Percentiles rank a stretch among this genome's conserved stretches.
Evolutionary conservation across 2,797 vertebrate genomes (phyloP).

Genomic region (Anableps anableps): DNA sequence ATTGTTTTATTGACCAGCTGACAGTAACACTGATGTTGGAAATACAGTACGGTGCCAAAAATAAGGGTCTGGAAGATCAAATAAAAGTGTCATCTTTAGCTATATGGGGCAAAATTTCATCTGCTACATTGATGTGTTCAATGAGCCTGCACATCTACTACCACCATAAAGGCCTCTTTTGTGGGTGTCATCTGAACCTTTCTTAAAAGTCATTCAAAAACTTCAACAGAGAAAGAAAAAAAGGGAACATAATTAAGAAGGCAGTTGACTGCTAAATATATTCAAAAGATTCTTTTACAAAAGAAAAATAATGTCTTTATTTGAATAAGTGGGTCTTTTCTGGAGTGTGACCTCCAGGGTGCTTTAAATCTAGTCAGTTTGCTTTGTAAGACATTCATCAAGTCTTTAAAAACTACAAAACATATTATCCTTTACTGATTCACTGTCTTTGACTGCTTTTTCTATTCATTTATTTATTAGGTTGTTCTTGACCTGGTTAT

Average conservation of each 20-base stretch:
- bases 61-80: conserved; percentile 6
- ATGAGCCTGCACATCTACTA: neutral
- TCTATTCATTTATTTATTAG: neutral
- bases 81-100: conserved; percentile 8
- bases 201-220: conserved; percentile 6
- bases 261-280: neutral
- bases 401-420: neutral
- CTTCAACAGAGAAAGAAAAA: conserved; percentile 9
- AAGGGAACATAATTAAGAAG: neutral
- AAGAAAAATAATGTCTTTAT: neutral
- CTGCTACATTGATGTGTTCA: neutral
- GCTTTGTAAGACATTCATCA: neutral
- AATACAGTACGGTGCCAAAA: conserved; percentile 32
- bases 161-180: neutral
- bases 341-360: neutral
- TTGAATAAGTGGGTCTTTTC: neutral
- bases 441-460: neutral
- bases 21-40: conserved; percentile 57
- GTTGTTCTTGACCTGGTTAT: neutral
- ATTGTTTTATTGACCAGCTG: conserved; percentile 74
- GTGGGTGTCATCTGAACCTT: conserved; percentile 5
- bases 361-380: neutral
- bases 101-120: neutral
- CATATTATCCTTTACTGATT: neutral
- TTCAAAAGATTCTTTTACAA: neutral